Conservation (phyloP, 2,888 invertebrate species). For the Synanthedon andrenaeformis region DNA sequence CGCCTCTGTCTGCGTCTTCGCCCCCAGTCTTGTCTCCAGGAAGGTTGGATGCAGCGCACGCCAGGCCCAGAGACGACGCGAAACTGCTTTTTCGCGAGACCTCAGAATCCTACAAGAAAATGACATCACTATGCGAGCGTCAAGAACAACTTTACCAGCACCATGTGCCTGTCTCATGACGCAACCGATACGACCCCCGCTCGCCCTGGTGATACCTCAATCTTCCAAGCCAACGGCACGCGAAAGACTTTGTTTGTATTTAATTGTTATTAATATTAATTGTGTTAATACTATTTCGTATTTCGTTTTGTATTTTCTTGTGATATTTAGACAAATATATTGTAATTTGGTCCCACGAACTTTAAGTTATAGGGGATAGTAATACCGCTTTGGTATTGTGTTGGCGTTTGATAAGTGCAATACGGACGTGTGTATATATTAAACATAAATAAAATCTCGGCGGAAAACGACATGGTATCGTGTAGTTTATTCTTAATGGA, state of each 20-base stretch:
- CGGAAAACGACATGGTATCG: slow-evolving; percentile 52
- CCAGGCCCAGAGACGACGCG: slow-evolving; percentile 51
- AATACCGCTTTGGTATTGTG: slow-evolving; percentile 45
- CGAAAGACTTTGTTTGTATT: slow-evolving; percentile 53
- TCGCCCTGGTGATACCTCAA: slow-evolving; percentile 54
- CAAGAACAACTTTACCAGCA: slow-evolving; percentile 68
- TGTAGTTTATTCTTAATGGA: slow-evolving; percentile 67
- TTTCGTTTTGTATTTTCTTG: slow-evolving; percentile 71
- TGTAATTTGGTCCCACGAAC: slow-evolving; percentile 64
- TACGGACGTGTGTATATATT: slow-evolving; percentile 53
- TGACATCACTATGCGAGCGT: slow-evolving; percentile 66
- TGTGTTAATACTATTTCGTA: slow-evolving; percentile 67
- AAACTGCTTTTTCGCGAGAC: slow-evolving; percentile 69
- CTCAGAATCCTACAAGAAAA: slow-evolving; percentile 63
- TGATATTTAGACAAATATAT: slow-evolving; percentile 70
- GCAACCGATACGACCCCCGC: slow-evolving; percentile 43
- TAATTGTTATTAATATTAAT: slow-evolving; percentile 68
- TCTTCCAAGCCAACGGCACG: slow-evolving; percentile 27
- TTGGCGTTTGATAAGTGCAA: slow-evolving; percentile 61
- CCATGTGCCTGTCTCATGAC: slow-evolving; percentile 69
- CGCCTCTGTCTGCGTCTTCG: slow-evolving; percentile 60
- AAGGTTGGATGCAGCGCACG: slow-evolving; percentile 55
- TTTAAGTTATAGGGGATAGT: slow-evolving; percentile 63
- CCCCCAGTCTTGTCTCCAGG: slow-evolving; percentile 63
- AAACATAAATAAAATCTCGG: slow-evolving; percentile 51